These are phyloP conservation scores for Chaenogobius annularis DNA, from an alignment of 2,113 vertebrate species.

Conservation along the genomic window DNA sequence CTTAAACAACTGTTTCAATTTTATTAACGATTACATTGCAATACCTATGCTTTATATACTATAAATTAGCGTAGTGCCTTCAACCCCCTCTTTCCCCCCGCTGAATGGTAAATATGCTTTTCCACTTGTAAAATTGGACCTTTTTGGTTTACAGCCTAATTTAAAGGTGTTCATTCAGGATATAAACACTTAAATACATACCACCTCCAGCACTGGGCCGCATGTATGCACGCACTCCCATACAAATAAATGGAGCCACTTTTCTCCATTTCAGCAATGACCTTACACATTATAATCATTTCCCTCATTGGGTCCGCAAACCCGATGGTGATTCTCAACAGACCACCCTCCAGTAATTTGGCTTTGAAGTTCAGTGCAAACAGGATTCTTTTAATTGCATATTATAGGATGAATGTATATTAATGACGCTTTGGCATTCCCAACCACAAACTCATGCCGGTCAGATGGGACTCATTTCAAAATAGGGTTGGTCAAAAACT, in stretches of 20 bases:
- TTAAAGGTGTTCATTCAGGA: slow-evolving; percentile 8
- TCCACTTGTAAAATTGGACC: slow-evolving; percentile 48
- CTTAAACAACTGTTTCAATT: slow-evolving; percentile 29
- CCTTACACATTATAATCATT: slow-evolving; percentile 62
- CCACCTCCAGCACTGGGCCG: slow-evolving; percentile 21
- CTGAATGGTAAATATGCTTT: slow-evolving; percentile 50
- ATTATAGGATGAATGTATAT: slow-evolving; percentile 69
- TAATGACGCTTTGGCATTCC: slow-evolving; percentile 65
- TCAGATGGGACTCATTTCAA: slow-evolving; percentile 28
- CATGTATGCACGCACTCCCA: slow-evolving; percentile 7
- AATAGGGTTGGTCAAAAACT: background rate
- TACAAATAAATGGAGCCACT: slow-evolving; percentile 36
- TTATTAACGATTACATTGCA: slow-evolving; percentile 46
- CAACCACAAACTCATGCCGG: slow-evolving; percentile 27
- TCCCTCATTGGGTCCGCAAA: slow-evolving; percentile 49
- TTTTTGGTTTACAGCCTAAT: slow-evolving; percentile 14
- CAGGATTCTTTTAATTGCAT: slow-evolving; percentile 71
- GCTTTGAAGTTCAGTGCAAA: slow-evolving; percentile 68
- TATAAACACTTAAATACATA: slow-evolving; percentile 30
- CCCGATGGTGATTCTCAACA: slow-evolving; percentile 44
- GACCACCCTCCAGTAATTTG: slow-evolving; percentile 49
- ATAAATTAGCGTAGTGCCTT: slow-evolving; percentile 48
- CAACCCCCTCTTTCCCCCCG: background rate
- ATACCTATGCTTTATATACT: slow-evolving; percentile 43
- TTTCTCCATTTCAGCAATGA: slow-evolving; percentile 33